Percentiles rank a stretch among this genome's conserved stretches.
Evolutionary conservation across 2,113 vertebrate species (phyloP).

Genomic region (Platysteira castanea): DNA sequence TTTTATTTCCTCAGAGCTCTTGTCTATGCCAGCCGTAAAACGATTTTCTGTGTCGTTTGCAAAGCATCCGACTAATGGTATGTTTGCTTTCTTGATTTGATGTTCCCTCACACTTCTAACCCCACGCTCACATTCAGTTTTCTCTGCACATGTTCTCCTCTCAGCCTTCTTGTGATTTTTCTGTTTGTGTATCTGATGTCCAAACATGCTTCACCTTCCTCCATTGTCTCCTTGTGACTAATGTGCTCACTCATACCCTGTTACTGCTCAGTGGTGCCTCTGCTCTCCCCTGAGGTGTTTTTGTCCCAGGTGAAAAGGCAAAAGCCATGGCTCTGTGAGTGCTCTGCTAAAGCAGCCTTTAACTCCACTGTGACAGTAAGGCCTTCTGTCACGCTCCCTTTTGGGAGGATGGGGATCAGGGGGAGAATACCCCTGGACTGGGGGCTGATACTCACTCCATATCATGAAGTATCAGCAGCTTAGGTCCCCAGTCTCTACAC

Average conservation of each 20-base stretch:
- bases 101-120: constrained; percentile 79
- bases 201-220: not conserved
- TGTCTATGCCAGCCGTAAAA: constrained; percentile 99
- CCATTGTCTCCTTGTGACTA: not conserved
- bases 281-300: not conserved
- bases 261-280: not conserved
- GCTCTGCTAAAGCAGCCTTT: not conserved
- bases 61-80: constrained; percentile 99
- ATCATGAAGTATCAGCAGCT: not conserved
- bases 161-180: constrained; percentile 28
- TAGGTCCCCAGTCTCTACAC: not conserved
- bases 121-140: constrained; percentile 52
- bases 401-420: rapidly evolving
- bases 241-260: not conserved
- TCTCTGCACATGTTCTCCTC: constrained; percentile 41
- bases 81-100: constrained; percentile 92
- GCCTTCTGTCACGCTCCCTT: not conserved
- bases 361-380: not conserved
- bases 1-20: constrained; percentile 99
- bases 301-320: not conserved
- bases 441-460: not conserved
- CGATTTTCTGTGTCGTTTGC: constrained; percentile 99
- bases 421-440: not conserved
- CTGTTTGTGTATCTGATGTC: constrained; percentile 24
- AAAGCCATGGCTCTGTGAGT: not conserved